Evolutionary conservation across 2,888 invertebrate species (phyloP), one percentile per base, ranked within the genome.

Genomic region (Spisula subtruncata): DNA sequence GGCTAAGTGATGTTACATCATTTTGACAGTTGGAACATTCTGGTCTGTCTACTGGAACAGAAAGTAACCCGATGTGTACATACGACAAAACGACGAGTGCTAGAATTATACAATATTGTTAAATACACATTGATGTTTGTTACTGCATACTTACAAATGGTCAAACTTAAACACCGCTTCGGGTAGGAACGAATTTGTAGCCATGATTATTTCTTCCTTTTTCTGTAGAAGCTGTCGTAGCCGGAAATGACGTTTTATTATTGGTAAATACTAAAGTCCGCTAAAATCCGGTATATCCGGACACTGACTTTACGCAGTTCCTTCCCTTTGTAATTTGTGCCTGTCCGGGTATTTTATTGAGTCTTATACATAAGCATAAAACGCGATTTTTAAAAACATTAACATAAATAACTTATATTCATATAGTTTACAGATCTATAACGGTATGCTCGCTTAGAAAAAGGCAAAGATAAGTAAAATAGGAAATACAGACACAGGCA

Each of bases 81-180:
- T 6, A 66, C n/a, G 2, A 4, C 25, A 66, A 66, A 25, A 8
- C 81, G 48, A 35, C 48, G 35, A 18, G 48, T n/a, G 0, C 46
- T 81, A 25, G 0, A n/a, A 20, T 12, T 25, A 14, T 16, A 81
- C 25, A 4, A 81, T 48, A 25, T 25, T 46, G 25, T 25, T 12
- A 6, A 41, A 35, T 8, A 32, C 1, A 32, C 35, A 75, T 1
- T 14, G 35, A 32, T 35, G 29, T 12, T 75, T 75, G 32, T 8
- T 41, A n/a, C 29, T 20, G 16, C 81, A 80, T 91, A 94, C 95
- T 94, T 91, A 95, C 95, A 95, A 88, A 89, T 94, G 93, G 82
- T 94, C 94, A 87, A 95, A 94, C 87, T 94, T 94, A 84, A 94
- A 94, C 54, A 94, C 79, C 41, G 94, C 93, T 56, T 93, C 91